Percentiles rank a stretch among this genome's conserved stretches.
These are phyloP conservation scores for Mohoua ochrocephala DNA, from an alignment of 2,113 vertebrate genomes.

Conservation along the genomic window DNA sequence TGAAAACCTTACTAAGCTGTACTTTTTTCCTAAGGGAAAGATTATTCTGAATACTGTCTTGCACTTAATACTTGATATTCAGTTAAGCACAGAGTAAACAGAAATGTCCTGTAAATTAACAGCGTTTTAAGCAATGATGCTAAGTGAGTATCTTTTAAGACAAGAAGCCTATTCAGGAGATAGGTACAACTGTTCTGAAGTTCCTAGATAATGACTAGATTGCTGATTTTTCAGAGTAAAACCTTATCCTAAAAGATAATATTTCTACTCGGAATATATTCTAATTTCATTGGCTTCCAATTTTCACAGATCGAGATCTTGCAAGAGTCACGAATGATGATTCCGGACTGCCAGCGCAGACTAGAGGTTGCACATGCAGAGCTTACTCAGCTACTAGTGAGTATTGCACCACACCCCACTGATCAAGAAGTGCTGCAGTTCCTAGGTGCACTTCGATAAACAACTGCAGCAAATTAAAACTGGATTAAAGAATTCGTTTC, in stretches of 20 bases:
- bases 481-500: not conserved
- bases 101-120: not conserved
- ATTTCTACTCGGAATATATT: not conserved
- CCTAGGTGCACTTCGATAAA: not conserved
- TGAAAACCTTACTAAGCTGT: slow-evolving; percentile 47
- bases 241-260: not conserved
- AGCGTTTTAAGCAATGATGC: slow-evolving; percentile 15
- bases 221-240: not conserved
- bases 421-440: not conserved
- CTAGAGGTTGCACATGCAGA: slow-evolving; percentile 83
- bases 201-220: not conserved
- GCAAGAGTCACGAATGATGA: slow-evolving; percentile 95
- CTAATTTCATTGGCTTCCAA: not conserved
- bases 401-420: slow-evolving; percentile 23
- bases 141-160: not conserved
- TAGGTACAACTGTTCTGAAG: not conserved
- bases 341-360: slow-evolving; percentile 91
- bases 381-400: slow-evolving; percentile 87
- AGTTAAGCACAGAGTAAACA: not conserved
- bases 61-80: not conserved
- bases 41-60: not conserved
- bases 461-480: not conserved
- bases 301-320: slow-evolving; percentile 85
- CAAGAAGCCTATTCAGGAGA: not conserved
- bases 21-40: slow-evolving; percentile 20